Percentiles rank a stretch among this genome's conserved stretches.
phyloP scores from a whole-genome alignment of 2,797 vertebrate species.

The Ctenochaetus hawaiiensis region DNA sequence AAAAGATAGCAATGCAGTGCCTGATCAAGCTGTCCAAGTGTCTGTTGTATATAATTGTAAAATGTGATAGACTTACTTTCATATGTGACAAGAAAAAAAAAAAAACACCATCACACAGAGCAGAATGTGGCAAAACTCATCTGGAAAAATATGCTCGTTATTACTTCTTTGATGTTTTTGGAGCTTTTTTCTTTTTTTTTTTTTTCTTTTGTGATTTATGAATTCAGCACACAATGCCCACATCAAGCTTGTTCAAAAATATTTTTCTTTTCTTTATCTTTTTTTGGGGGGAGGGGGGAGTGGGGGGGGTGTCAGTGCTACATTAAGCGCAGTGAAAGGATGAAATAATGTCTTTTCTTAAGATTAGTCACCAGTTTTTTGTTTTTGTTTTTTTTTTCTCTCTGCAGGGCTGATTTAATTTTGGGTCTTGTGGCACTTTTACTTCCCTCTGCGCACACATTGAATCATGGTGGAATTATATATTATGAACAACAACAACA shows the following conservation, averaged over 20 bases:
- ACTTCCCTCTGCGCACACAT: constrained; percentile 89
- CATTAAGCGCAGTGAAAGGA: constrained; percentile 91
- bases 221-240: constrained; percentile 86
- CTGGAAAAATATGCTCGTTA: constrained; percentile 83
- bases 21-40: constrained; percentile 98
- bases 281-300: background rate
- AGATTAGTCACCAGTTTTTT: constrained; percentile 90
- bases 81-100: constrained; percentile 86
- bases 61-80: constrained; percentile 90
- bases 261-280: constrained; percentile 4
- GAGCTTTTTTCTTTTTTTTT: constrained; percentile 78
- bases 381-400: constrained; percentile 28
- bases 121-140: constrained; percentile 91
- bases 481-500: constrained; percentile 81
- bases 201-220: constrained; percentile 89
- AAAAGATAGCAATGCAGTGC: constrained; percentile 96
- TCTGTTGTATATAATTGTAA: constrained; percentile 93
- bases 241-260: constrained; percentile 86
- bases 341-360: constrained; percentile 89
- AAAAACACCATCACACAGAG: constrained; percentile 72
- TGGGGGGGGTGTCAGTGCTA: constrained; percentile 75
- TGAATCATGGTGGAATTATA: constrained; percentile 76
- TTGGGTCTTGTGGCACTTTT: constrained; percentile 98
- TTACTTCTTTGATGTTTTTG: constrained; percentile 56
- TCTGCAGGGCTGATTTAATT: constrained; percentile 95